Base-by-base conservation (phyloP, 1,140 invertebrate genomes). In the Halotydeus destructor region DNA sequence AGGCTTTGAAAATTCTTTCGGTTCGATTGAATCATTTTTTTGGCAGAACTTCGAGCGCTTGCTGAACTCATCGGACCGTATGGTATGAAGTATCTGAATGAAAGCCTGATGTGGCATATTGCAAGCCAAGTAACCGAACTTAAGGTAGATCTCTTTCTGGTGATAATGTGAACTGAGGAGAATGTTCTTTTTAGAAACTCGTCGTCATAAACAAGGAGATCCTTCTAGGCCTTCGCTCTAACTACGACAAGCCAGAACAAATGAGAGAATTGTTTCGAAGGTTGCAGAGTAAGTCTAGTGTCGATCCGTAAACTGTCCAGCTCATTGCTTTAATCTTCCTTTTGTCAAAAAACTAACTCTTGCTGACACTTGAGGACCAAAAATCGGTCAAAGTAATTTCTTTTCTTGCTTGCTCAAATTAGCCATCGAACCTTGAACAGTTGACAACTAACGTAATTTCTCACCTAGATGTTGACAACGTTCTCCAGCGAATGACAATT, bases 51-150 rank as follows among this genome's bases (percentile, higher is more conserved):
- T n/a, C 66, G 88, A 49, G 78, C 88, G 9, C 62, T 99, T 23
- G 85, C 86, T n/a, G 91, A 98, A 63, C 64, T 99, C 3, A 88
- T 98, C 52, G 91, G 91, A 0, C 93, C 93, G 0, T 98, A 97
- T 62, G 93, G 93, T 1, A 93, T 99, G 74, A 94, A 94, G 57
- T 74, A 86, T 55, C 61, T 98, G 3, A 89, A 83, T 58, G 93
- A 98, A 64, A 85, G 81, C 19, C 60, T 99, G 3, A 94, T 96
- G 81, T 89, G 86, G 80, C 89, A 96, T 53, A 88, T 96, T 51
- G 78, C 88, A 2, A 86, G 82, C 59, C 93, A 99, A 68, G 86
- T 98, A 6, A 78, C 84, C 52, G 93, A 99, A 58, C 60, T 99
- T 3, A 96, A 91, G 60, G 65, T 65, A 51, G 26, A 44, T 12